Evolutionary conservation across 2,797 vertebrate genomes (phyloP).

Genomic region (Sus cebifrons): DNA sequence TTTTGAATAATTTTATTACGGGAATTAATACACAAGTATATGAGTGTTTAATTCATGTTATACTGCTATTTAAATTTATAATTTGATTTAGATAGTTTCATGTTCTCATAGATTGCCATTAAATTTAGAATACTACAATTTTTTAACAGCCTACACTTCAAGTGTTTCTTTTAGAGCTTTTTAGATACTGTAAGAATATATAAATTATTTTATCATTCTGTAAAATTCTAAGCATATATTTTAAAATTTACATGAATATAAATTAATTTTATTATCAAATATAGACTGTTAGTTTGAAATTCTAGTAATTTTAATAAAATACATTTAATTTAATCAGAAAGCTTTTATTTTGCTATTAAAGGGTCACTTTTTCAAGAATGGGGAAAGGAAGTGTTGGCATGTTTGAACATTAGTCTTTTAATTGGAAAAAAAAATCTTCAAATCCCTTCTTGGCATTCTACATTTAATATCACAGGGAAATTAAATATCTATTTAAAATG

Average conservation of each 20-base stretch:
- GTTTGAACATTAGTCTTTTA: neutral
- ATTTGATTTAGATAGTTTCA: neutral
- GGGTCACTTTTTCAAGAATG: neutral
- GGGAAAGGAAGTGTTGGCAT: neutral
- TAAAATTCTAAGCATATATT: neutral
- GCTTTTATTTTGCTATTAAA: neutral
- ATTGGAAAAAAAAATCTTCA: neutral
- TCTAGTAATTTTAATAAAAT: neutral
- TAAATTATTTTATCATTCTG: neutral
- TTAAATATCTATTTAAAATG: neutral
- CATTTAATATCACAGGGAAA: neutral
- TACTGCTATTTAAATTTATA: neutral
- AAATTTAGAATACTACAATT: neutral
- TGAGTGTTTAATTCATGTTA: neutral
- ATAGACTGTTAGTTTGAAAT: neutral
- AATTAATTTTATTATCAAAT: neutral
- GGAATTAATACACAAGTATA: neutral
- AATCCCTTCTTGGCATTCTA: neutral
- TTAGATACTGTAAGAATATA: neutral
- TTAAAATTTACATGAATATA: neutral
- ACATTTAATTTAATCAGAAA: neutral
- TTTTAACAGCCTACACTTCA: neutral
- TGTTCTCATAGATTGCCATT: neutral
- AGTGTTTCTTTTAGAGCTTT: neutral
- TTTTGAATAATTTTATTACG: constrained; percentile 11